These are phyloP conservation scores for Cryptoprocta ferox DNA, from an alignment of 2,797 vertebrate species.

Conservation along the genomic window DNA sequence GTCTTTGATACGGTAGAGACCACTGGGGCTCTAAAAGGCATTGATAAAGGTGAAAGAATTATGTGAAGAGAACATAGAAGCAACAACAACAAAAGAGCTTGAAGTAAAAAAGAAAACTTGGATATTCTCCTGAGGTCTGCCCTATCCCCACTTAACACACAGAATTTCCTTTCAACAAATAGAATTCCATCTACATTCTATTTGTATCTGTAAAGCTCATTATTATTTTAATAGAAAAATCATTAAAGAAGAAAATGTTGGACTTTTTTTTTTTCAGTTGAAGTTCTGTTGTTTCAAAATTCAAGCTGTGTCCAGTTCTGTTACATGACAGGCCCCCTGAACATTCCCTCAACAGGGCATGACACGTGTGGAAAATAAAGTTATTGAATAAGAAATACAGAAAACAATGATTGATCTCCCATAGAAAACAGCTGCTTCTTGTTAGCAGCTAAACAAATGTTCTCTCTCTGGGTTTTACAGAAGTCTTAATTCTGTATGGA, in stretches of 20 bases:
- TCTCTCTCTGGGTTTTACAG: conserved; percentile 57
- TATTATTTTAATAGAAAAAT: conserved; percentile 61
- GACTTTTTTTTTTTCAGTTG: neutral
- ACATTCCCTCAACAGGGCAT: conserved; percentile 71
- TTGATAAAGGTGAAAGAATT: neutral
- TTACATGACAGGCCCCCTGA: conserved; percentile 68
- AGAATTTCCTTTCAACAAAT: neutral
- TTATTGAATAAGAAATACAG: conserved; percentile 73
- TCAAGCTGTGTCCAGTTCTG: conserved; percentile 64
- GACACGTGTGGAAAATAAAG: conserved; percentile 75
- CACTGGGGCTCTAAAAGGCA: neutral
- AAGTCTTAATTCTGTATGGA: neutral
- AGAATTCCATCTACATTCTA: neutral
- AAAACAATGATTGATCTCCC: conserved; percentile 74
- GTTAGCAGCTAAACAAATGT: conserved; percentile 75
- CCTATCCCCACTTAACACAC: neutral
- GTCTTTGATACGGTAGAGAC: conserved; percentile 12
- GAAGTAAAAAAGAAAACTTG: neutral
- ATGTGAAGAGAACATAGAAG: neutral
- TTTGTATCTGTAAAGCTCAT: conserved; percentile 31
- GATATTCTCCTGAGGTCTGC: neutral
- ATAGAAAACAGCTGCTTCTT: conserved; percentile 81
- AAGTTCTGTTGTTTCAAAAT: conserved; percentile 39
- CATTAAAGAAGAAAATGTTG: conserved; percentile 62
- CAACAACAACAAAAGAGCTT: neutral